Percentiles rank a stretch among this genome's conserved stretches.
phyloP scores from a whole-genome alignment of 2,797 vertebrate genomes.

The Protonibea diacanthus region DNA sequence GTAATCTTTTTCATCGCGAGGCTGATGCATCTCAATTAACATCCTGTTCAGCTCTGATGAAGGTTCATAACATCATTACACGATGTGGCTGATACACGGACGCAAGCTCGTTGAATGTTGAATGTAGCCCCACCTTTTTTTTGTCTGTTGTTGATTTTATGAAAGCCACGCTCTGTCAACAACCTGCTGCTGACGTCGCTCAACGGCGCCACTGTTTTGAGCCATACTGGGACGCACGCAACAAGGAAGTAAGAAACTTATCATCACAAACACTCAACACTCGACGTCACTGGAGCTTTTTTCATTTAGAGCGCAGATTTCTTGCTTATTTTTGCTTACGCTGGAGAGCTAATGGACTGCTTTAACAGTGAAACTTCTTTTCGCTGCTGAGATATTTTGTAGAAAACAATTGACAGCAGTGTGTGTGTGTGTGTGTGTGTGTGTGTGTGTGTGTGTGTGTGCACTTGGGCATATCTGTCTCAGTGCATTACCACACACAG shows the following conservation, averaged over 20 bases:
- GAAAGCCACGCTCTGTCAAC: neutral
- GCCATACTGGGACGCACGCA: neutral
- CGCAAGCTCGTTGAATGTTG: slow-evolving; percentile 6
- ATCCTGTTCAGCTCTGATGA: slow-evolving; percentile 5
- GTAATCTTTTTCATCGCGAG: slow-evolving; percentile 1
- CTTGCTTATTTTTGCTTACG: slow-evolving; percentile 42
- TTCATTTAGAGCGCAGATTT: slow-evolving; percentile 23
- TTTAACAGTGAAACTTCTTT: slow-evolving; percentile 61
- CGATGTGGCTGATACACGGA: slow-evolving; percentile 5
- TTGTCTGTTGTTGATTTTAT: neutral
- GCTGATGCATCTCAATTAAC: slow-evolving; percentile 14
- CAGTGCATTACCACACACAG: slow-evolving; percentile 78
- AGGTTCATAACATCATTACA: slow-evolving; percentile 11
- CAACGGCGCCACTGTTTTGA: neutral
- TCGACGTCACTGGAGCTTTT: slow-evolving; percentile 13
- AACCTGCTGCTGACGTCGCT: slow-evolving; percentile 2
- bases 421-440: slow-evolving; percentile 23
- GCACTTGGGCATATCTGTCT: slow-evolving; percentile 70
- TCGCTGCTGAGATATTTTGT: slow-evolving; percentile 49
- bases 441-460: slow-evolving; percentile 39
- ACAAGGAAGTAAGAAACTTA: neutral
- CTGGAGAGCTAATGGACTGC: slow-evolving; percentile 47
- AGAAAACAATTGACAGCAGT: slow-evolving; percentile 65
- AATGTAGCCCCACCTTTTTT: slow-evolving; percentile 16
- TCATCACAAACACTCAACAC: slow-evolving; percentile 19